Percentiles rank a stretch among this genome's conserved stretches.
These are phyloP conservation scores for pig (Sus scrofa) DNA, from an alignment of 2,113 vertebrate species.

Conservation along the genomic window T2T-Sscrofa CM000812.6:44957001-44957500, in stretches of 20 bases:
- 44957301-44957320: neutral
- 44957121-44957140: constrained; percentile 16
- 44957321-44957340: constrained; percentile 51
- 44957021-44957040: neutral
- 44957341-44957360: neutral
- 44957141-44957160: neutral
- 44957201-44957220: neutral
- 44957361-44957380: neutral
- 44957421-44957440: neutral
- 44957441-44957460: neutral
- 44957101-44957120: neutral
- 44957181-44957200: neutral
- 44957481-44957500: neutral
- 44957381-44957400: neutral
- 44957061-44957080: neutral
- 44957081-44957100: constrained; percentile 19
- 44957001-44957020: neutral
- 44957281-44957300: neutral
- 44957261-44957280: neutral
- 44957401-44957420: neutral
- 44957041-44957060: neutral
- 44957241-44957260: constrained; percentile 21
- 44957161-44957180: neutral
- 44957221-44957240: neutral
- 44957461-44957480: neutral